Percentiles rank a stretch among this genome's conserved stretches.
phyloP scores from a whole-genome alignment of 2,113 vertebrate species.

The Phoxinus phoxinus region DNA sequence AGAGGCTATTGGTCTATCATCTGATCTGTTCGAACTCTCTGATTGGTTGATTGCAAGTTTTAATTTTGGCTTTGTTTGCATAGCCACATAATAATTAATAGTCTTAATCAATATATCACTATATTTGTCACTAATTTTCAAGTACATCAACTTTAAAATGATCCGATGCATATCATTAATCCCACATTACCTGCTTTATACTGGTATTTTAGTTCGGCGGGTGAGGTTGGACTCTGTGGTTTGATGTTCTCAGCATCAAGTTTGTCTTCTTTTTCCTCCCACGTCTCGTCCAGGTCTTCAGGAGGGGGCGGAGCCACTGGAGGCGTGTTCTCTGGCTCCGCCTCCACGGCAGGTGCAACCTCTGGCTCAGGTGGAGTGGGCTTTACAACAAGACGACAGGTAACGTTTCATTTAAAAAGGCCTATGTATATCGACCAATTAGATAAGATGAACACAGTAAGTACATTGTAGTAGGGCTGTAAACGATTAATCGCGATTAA shows the following conservation, averaged over 20 bases:
- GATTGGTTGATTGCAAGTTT: too few relatives aligned
- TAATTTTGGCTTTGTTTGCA: too few relatives aligned
- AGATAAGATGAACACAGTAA: too few relatives aligned
- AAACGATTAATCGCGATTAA: too few relatives aligned
- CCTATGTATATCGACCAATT: too few relatives aligned
- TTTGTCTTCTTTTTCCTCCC: slow-evolving; percentile 97
- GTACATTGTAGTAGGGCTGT: too few relatives aligned
- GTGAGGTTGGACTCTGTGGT: slow-evolving; percentile 64
- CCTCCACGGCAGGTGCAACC: slow-evolving; percentile 63
- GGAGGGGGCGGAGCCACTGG: slow-evolving; percentile 62
- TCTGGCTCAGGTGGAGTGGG: slow-evolving; percentile 61
- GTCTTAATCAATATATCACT: background rate
- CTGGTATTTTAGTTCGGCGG: slow-evolving; percentile 87
- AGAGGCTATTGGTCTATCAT: too few relatives aligned
- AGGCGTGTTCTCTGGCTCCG: slow-evolving; percentile 68
- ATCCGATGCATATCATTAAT: background rate
- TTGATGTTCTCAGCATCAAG: slow-evolving; percentile 89
- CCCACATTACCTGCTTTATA: slow-evolving; percentile 88
- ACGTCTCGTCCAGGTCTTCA: slow-evolving; percentile 88
- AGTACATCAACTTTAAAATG: background rate
- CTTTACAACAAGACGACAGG: background rate
- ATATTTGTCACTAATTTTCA: background rate
- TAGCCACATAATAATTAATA: background rate
- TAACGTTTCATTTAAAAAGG: background rate
- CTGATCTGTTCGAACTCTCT: too few relatives aligned